Evolutionary conservation across 2,113 vertebrate genomes (phyloP).

Genomic region (Chloropsis hardwickii): DNA sequence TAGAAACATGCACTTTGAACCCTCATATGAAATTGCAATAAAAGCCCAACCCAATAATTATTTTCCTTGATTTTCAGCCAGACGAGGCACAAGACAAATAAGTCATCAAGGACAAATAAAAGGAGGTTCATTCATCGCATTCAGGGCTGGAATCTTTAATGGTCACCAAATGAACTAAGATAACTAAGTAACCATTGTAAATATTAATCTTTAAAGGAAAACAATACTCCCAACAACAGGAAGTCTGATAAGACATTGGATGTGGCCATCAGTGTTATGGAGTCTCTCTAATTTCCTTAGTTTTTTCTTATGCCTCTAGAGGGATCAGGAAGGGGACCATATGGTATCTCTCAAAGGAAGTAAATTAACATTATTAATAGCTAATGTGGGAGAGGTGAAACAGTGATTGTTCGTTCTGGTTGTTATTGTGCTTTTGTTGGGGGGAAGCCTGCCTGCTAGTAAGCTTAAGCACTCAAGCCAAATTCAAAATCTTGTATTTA

Average conservation of each 20-base stretch:
- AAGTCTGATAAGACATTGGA: constrained; percentile 65
- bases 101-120: constrained; percentile 69
- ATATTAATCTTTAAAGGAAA: constrained; percentile 70
- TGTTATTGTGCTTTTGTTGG: constrained; percentile 57
- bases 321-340: constrained; percentile 49
- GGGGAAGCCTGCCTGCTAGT: constrained; percentile 35
- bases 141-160: constrained; percentile 61
- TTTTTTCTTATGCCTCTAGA: constrained; percentile 52
- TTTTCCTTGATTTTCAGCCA: constrained; percentile 67
- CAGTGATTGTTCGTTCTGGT: constrained; percentile 40
- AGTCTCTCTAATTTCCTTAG: constrained; percentile 55
- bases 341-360: constrained; percentile 59
- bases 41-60: constrained; percentile 58
- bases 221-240: constrained; percentile 65
- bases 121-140: constrained; percentile 61
- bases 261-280: constrained; percentile 59
- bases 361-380: constrained; percentile 67
- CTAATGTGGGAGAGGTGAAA: constrained; percentile 62
- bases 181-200: constrained; percentile 70
- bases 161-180: constrained; percentile 62
- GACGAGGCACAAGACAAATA: constrained; percentile 60
- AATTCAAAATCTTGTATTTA: constrained; percentile 44
- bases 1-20: constrained; percentile 42
- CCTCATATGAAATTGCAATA: constrained; percentile 49
- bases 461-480: constrained; percentile 35